Evolutionary conservation across 2,797 vertebrate species (phyloP).

Genomic region (Enteromius trimaculatus): DNA sequence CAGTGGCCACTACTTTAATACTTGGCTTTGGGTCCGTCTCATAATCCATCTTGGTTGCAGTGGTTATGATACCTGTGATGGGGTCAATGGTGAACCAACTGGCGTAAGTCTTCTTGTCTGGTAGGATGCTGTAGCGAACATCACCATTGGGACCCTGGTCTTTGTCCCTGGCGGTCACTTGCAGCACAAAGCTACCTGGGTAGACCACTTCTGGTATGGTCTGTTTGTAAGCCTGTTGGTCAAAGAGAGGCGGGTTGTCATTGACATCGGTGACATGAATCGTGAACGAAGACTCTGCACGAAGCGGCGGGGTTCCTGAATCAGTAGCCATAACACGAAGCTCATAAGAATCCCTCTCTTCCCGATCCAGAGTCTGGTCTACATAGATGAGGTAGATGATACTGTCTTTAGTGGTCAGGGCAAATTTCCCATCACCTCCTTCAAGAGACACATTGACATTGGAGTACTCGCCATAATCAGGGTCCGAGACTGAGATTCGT

Average conservation of each 20-base stretch:
- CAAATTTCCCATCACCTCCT: conserved; percentile 96
- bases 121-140: conserved; percentile 86
- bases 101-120: conserved; percentile 79
- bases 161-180: conserved; percentile 93
- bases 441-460: conserved; percentile 96
- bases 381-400: conserved; percentile 98
- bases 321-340: conserved; percentile 94
- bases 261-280: conserved; percentile 94
- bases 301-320: conserved; percentile 89
- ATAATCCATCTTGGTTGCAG: conserved; percentile 88
- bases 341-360: conserved; percentile 92
- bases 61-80: conserved; percentile 92
- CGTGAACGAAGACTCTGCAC: conserved; percentile 94
- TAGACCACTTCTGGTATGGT: conserved; percentile 93
- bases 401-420: conserved; percentile 96
- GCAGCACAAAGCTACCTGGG: conserved; percentile 94
- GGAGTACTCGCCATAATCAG: conserved; percentile 95
- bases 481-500: conserved; percentile 96
- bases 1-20: conserved; percentile 89
- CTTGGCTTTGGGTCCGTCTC: conserved; percentile 88
- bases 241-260: conserved; percentile 94
- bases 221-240: conserved; percentile 90
- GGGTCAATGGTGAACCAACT: conserved; percentile 93
- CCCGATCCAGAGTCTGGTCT: conserved; percentile 91
- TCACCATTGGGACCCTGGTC: conserved; percentile 95